Evolutionary conservation across 2,113 vertebrate genomes (phyloP), one percentile per base, ranked within the genome.

Genomic region (Entelurus aequoreus): DNA sequence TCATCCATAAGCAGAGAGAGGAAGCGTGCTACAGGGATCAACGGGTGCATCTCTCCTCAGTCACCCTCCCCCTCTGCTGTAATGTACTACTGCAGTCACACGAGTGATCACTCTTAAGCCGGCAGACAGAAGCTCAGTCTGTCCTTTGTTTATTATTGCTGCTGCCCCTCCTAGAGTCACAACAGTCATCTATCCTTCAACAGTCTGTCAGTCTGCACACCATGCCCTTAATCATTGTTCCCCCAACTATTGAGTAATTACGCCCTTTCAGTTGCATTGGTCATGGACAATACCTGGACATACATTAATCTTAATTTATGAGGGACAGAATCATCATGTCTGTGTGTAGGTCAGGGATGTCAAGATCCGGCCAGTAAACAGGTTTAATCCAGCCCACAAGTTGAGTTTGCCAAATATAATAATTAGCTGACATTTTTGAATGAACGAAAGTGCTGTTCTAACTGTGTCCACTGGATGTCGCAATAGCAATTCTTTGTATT

Each of bases 31-130:
- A n/a, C 48, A 57, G 54, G 62, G 80, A 79, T 74, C 77, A 81
- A 48, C 46, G 69, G 58, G 79, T 76, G 69, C 72, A 79, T 79
- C 68, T 74, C 75, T 73, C 67, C 65, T 81, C 71, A 66, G 12
- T 64, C 74, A 67, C 58, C 74, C 60, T 64, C 60, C 63, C 62
- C 49, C 62, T 61, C 63, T 56, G 67, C 74, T 64, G 71, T 52
- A 66, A 78, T 71, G 65, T 68, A 75, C 64, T 8, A 36, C 83
- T 79, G 79, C 76, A 79, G 74, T 56, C 37, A 50, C 48, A 56
- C 54, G 65, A 79, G 63, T 40, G 72, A 61, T 78, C 35, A 42
- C 62, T 71, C 48, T n/a, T 53, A 80, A 79, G 73, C 57, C 71
- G 71, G 55, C 60, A 69, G 68, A 59, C 63, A 60, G 38, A 58